phyloP scores from a whole-genome alignment of 2,797 vertebrate genomes.

The Phoebastria nigripes region DNA sequence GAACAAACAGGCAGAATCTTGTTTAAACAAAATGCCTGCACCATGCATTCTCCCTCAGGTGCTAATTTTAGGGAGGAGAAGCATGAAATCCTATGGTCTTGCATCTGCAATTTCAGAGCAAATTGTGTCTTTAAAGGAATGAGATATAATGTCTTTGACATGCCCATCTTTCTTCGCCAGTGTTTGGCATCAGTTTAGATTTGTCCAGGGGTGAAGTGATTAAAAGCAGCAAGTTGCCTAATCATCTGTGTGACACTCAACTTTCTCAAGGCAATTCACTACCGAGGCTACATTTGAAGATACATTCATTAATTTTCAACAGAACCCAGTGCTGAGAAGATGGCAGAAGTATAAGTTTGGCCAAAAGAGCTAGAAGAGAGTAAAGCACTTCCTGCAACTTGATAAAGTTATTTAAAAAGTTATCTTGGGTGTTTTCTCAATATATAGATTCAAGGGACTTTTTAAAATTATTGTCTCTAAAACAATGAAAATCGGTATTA shows the following conservation, averaged over 20 bases:
- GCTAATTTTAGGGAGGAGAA: not conserved
- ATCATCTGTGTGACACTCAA: not conserved
- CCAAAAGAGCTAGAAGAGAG: not conserved
- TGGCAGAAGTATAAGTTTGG: not conserved
- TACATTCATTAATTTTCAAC: not conserved
- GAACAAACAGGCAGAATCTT: not conserved
- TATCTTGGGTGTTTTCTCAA: not conserved
- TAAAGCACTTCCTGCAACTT: not conserved
- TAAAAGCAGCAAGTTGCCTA: not conserved
- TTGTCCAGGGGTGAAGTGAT: not conserved
- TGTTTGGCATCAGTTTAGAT: not conserved
- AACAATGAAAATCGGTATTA: slow-evolving; percentile 6
- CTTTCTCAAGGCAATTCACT: not conserved
- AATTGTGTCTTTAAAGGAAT: not conserved
- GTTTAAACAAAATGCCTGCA: not conserved
- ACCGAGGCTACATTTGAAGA: not conserved
- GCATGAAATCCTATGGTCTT: not conserved
- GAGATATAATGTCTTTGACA: not conserved
- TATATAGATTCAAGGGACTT: not conserved
- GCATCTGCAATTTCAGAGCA: not conserved
- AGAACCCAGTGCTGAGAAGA: not conserved
- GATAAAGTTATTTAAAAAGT: not conserved
- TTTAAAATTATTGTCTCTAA: not conserved
- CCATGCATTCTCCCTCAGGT: not conserved
- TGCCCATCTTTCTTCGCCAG: not conserved